A percentile compares a stretch with the other conserved stretches of the same genome.
These are phyloP conservation scores for Misgurnus anguillicaudatus DNA, from an alignment of 2,113 vertebrate genomes.

Conservation along the genomic window DNA sequence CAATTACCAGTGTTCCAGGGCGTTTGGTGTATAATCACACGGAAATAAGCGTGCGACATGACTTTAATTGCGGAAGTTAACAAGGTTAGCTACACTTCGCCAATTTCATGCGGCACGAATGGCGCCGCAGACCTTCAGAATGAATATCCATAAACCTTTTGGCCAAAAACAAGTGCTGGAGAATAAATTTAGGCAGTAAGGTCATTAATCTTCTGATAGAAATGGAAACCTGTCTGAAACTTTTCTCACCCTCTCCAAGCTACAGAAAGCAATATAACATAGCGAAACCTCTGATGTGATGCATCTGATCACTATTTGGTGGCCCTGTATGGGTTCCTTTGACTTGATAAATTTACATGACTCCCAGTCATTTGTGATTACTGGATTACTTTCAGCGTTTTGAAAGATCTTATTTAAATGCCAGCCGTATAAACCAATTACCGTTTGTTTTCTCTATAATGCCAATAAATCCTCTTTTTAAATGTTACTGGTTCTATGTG, in stretches of 20 bases:
- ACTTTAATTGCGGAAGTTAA: conserved; percentile 76
- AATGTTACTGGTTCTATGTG: no score
- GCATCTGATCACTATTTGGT: neutral
- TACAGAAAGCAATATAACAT: conserved; percentile 29
- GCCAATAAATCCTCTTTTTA: no score
- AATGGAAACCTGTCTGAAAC: conserved; percentile 52
- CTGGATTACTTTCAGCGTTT: no score
- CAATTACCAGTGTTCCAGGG: conserved; percentile 64
- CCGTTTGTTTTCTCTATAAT: no score
- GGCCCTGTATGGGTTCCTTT: no score
- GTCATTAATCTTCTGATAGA: conserved; percentile 63
- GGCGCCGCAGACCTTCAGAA: conserved; percentile 64
- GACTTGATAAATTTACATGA: no score
- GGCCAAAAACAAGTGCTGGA: conserved; percentile 62
- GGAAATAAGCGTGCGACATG: conserved; percentile 69
- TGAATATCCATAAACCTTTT: conserved; percentile 68
- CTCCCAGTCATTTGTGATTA: no score
- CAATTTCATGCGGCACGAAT: conserved; percentile 64
- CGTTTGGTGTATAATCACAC: conserved; percentile 59
- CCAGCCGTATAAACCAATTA: no score
- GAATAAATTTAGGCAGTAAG: conserved; percentile 71
- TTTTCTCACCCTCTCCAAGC: neutral
- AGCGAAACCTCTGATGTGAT: conserved; percentile 3
- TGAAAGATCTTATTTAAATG: no score
- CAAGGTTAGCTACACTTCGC: conserved; percentile 69